phyloP scores from a whole-genome alignment of 1,140 invertebrate species.

The Bombyx mandarina region DNA sequence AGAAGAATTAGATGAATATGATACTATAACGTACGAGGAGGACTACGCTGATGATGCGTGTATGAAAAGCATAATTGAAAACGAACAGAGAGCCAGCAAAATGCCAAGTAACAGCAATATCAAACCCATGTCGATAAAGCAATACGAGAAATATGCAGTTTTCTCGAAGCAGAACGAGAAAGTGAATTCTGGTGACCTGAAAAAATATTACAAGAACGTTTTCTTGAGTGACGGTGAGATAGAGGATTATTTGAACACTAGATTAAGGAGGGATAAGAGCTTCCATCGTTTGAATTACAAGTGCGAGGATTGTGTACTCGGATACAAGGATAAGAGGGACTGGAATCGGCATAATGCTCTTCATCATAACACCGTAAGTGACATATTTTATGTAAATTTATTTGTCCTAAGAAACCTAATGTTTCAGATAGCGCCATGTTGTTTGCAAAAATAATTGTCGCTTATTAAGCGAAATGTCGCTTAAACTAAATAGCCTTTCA shows the following conservation, averaged over 20 bases:
- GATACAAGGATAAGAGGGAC: slow-evolving; percentile 12
- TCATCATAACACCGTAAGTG: slow-evolving; percentile 13
- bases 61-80: not conserved
- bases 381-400: not conserved
- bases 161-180: slow-evolving; percentile 10
- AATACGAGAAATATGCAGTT: slow-evolving; percentile 13
- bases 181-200: slow-evolving; percentile 5
- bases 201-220: slow-evolving; percentile 10
- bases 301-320: slow-evolving; percentile 13
- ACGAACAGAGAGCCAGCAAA: not conserved
- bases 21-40: not conserved
- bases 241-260: slow-evolving; percentile 9
- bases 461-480: too few species aligned
- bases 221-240: slow-evolving; percentile 16
- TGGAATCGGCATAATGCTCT: slow-evolving; percentile 14
- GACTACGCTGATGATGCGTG: not conserved
- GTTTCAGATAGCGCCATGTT: too few species aligned
- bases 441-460: too few species aligned
- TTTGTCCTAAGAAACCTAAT: too few species aligned
- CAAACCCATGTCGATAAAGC: not conserved
- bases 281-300: slow-evolving; percentile 4
- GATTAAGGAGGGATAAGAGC: slow-evolving; percentile 1
- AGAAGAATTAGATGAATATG: not conserved
- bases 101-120: not conserved
- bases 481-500: too few species aligned